These are phyloP conservation scores for Bolborhynchus lineola DNA, from an alignment of 2,113 vertebrate genomes.

Conservation along the genomic window DNA sequence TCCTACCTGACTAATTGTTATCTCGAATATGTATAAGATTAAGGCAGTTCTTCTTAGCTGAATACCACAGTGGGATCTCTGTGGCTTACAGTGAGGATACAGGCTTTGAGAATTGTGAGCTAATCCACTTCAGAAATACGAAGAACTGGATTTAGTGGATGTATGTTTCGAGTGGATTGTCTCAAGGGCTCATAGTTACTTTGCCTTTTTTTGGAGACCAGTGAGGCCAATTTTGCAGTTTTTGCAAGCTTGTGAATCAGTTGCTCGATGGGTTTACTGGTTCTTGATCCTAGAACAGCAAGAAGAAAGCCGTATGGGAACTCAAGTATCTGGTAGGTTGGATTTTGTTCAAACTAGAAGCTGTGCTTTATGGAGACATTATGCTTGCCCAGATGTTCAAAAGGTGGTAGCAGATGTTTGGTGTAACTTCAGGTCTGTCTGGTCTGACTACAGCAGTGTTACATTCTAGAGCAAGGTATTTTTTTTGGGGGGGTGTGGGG, in stretches of 20 bases:
- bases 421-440: background rate
- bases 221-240: background rate
- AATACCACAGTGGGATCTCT: rapidly evolving
- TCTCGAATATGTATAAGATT: background rate
- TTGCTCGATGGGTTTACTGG: background rate
- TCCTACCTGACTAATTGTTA: background rate
- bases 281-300: background rate
- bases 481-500: rapidly evolving
- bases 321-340: background rate
- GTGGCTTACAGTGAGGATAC: background rate
- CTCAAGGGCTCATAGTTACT: background rate
- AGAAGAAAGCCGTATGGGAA: background rate
- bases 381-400: background rate
- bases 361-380: background rate
- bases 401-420: background rate
- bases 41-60: background rate
- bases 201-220: background rate
- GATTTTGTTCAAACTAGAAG: background rate
- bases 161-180: background rate
- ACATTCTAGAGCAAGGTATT: background rate
- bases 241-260: background rate
- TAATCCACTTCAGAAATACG: background rate
- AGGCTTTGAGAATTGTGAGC: background rate
- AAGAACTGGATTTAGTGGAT: background rate
- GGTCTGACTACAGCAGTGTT: background rate